Evolutionary conservation across 2,113 vertebrate species (phyloP), one percentile per base, ranked within the genome.

Genomic region (Todiramphus chloris): DNA sequence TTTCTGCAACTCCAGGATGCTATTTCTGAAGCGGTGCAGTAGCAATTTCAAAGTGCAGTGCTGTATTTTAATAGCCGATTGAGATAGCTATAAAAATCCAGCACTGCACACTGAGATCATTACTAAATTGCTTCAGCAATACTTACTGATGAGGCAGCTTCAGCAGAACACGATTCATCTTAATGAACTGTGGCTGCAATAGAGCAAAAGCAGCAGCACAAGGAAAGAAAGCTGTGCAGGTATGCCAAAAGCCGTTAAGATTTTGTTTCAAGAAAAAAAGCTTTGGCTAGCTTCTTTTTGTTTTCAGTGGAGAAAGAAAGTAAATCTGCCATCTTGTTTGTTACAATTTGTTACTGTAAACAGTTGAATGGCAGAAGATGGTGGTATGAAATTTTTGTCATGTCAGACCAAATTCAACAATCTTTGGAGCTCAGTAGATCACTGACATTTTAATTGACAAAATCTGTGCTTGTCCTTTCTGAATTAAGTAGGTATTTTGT

Each of bases 21-120:
- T 89, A 44, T 87, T 93, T 82, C 83, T 87, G 92, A 96, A 92
- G 93, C 73, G 76, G 73, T 82, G 92, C 88, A 44, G 64, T 44
- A 83, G 90, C 93, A 96, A 58, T 96, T 96, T 94, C 25, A 4
- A 92, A 96, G 86, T 72, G 88, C 51, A n/a, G 43, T 83, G 90
- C 90, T 90, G 60, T 92, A 86, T 94, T 96, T 96, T 97, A 97
- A 96, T 94, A 89, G 90, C 79, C 94, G 88, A 70, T 94, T 94
- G 88, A 96, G 83, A 75, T 81, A 53, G 73, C 86, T 92, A 92
- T 96, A 96, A 97, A 96, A 94, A 95, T 76, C 59, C 88, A 92
- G 44, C 79, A 72, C 73, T 89, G 58, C 41, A 7, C 68, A 50
- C 93, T 96, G 94, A 96, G 76, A 93, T 96, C 92, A 92, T 97